Evolutionary conservation across 2,888 invertebrate genomes (phyloP).

Genomic region (Rhagonycha fulva): DNA sequence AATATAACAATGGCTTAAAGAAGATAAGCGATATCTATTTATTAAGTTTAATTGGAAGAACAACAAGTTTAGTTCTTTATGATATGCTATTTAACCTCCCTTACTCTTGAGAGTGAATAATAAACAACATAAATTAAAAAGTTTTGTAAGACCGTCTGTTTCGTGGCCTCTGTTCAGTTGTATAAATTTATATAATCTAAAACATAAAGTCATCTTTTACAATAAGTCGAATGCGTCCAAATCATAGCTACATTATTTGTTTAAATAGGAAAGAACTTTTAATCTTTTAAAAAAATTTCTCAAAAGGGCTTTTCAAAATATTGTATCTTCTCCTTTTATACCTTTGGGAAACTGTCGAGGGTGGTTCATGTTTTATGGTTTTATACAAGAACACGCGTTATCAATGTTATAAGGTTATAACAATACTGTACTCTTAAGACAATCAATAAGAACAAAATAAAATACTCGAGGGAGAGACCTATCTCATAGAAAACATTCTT

Average conservation of each 20-base stretch:
- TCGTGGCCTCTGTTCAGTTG: neutral
- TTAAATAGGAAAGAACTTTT: too few species aligned
- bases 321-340: too few species aligned
- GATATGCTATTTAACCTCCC: neutral
- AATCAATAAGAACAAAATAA: too few species aligned
- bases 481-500: too few species aligned
- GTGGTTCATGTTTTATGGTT: too few species aligned
- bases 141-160: neutral
- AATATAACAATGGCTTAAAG: constrained; percentile 33
- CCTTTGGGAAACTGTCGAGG: too few species aligned
- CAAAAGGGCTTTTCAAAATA: too few species aligned
- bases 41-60: neutral
- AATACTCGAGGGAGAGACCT: too few species aligned
- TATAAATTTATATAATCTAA: neutral
- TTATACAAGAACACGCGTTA: too few species aligned
- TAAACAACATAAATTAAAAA: neutral
- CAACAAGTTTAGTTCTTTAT: neutral
- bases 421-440: too few species aligned
- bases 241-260: neutral
- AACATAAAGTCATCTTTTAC: neutral
- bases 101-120: neutral
- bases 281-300: too few species aligned
- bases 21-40: neutral
- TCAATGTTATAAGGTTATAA: too few species aligned
- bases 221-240: neutral